phyloP scores from a whole-genome alignment of 1,140 invertebrate species.

The Nylanderia fulva region DNA sequence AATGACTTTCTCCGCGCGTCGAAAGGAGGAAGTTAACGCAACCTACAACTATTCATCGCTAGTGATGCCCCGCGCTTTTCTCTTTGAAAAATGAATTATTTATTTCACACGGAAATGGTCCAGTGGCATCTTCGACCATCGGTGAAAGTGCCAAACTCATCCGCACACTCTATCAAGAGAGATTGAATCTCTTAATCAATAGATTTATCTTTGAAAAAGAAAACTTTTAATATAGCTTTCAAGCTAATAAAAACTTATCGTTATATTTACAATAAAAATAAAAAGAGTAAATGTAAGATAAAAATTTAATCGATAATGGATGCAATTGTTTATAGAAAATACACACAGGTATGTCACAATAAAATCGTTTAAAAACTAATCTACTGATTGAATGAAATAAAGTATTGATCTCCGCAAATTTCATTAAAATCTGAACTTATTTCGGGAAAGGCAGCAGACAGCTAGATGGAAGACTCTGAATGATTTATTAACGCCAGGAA shows the following conservation, averaged over 20 bases:
- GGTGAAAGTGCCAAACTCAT: slow-evolving; percentile 63
- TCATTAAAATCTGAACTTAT: slow-evolving; percentile 12
- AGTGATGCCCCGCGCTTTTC: slow-evolving; percentile 61
- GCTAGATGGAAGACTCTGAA: slow-evolving; percentile 63
- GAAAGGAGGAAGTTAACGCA: slow-evolving; percentile 73
- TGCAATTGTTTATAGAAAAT: neutral
- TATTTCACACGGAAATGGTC: slow-evolving; percentile 65
- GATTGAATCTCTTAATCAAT: slow-evolving; percentile 48
- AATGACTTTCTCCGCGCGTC: slow-evolving; percentile 75
- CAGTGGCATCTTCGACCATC: neutral
- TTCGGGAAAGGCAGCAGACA: slow-evolving; percentile 13
- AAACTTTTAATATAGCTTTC: neutral
- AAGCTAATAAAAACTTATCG: neutral
- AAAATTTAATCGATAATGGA: neutral
- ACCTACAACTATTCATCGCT: slow-evolving; percentile 64
- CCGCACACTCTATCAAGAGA: neutral
- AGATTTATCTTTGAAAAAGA: neutral
- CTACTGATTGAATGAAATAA: neutral
- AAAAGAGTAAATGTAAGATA: neutral
- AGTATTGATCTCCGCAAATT: slow-evolving; percentile 1
- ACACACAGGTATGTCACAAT: neutral
- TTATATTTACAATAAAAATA: neutral
- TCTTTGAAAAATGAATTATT: slow-evolving; percentile 69
- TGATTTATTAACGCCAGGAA: slow-evolving; percentile 80
- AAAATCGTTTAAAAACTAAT: slow-evolving; percentile 8